Evolutionary conservation across 1,140 invertebrate species (phyloP), one percentile per base, ranked within the genome.

Genomic region (Atta texana): DNA sequence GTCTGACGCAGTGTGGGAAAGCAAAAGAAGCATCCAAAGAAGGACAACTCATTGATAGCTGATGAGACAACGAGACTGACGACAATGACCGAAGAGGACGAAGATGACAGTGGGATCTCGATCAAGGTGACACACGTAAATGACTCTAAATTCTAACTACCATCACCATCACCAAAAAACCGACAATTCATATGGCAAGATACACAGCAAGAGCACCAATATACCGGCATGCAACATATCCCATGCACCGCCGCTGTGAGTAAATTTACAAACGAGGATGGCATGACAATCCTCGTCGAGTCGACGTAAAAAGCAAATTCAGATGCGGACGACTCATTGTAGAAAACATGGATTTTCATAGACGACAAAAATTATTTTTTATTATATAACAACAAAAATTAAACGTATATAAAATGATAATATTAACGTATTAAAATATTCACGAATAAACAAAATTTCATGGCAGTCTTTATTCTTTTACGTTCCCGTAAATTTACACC

Each of bases 81-180:
- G 39, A 95, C 94, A 31, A 95, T 95, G 94, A 94, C 93, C 21
- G 96, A 96, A 76, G 96, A 96, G 86, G 95, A 95, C 74, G 96
- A 96, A 69, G 96, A 96, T 82, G 96, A 96, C 90, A 95, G 95
- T 93, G 95, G 95, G 49, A 96, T 96, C 69, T 96, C 96, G 57
- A 96, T 96, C 89, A 96, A 96, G 95, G 96, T 96, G 94, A 96
- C 92, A 92, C 91, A 93, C 85, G 92, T 94, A 91, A 94, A 93
- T 93, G 94, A 94, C 92, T 94, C 94, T 92, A 93, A 95, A 94
- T 93, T 94, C 91, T 94, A 94, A 93, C 91, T 88, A 93, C 87
- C 91, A 92, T 90, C 91, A 92, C 92, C 76, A 90, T 87, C 89
- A 90, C 85, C 77, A 90, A 88, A 82, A 44, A 86, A 84, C n/a